Evolutionary conservation across 2,888 invertebrate species (phyloP), one percentile per base, ranked within the genome.

Genomic region (Scelioninae gen. 2): DNA sequence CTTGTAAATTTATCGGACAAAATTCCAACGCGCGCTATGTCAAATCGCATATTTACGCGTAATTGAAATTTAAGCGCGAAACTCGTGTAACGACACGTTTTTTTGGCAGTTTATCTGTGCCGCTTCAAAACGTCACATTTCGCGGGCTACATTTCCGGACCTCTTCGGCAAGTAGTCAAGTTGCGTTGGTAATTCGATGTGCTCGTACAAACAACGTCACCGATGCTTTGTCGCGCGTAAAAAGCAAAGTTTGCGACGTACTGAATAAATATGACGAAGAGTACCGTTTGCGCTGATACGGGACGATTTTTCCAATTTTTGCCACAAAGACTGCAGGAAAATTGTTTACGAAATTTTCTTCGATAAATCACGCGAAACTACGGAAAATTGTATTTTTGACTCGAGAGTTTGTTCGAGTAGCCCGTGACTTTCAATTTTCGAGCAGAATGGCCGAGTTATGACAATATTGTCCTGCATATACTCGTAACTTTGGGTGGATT

Each of bases 381-480:
- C 50, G 15, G 18, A 41, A 41, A 50, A 61, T 61, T 50, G 61
- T 50, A 61, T 61, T 61, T 61, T 61, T 50, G 50, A 61, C 31
- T 50, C 15, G 28, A 25, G 39, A 46, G 28, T n/a, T 50, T 61
- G 48, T 50, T 61, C 28, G 19, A 25, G 16, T 39, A 61, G 18
- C 52, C 52, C 63, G 63, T 63, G 63, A 63, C 52, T 63, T 52
- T n/a, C n/a, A n/a, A n/a, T n/a, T n/a, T n/a, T n/a, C n/a, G n/a
- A n/a, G n/a, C n/a, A n/a, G n/a, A n/a, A n/a, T n/a, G n/a, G n/a
- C n/a, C n/a, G n/a, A n/a, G n/a, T n/a, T n/a, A n/a, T n/a, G n/a
- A n/a, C n/a, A n/a, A n/a, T n/a, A n/a, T n/a, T n/a, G n/a, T n/a
- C n/a, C n/a, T n/a, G n/a, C n/a, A n/a, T n/a, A n/a, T n/a, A n/a